phyloP scores from a whole-genome alignment of 2,888 invertebrate species.

The Chelonus formosanus region DNA sequence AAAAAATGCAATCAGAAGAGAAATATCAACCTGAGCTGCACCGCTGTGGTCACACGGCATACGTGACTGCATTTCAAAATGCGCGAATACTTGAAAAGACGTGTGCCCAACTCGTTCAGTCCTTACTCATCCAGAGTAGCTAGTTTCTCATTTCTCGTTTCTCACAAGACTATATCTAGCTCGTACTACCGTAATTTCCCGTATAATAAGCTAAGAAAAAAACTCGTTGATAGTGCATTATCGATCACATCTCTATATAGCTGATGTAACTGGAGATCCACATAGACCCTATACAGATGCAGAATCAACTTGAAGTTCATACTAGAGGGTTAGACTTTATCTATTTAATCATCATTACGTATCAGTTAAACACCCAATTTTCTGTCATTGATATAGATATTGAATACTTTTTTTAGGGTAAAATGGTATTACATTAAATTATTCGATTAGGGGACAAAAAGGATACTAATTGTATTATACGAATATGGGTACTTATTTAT shows the following conservation, averaged over 20 bases:
- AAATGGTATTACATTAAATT: neutral
- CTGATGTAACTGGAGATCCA: no score
- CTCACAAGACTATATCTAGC: neutral
- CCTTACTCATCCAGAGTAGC: conserved; percentile 9
- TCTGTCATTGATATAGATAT: neutral
- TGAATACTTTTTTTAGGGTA: neutral
- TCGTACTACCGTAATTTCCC: neutral
- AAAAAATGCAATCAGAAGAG: conserved; percentile 6
- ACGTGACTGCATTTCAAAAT: conserved; percentile 26
- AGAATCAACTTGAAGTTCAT: no score
- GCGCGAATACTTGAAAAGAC: conserved; percentile 1
- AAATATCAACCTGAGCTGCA: neutral
- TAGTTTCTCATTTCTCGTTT: conserved; percentile 18
- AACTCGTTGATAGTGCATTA: neutral
- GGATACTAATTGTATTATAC: no score
- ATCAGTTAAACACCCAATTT: no score
- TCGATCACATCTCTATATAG: neutral
- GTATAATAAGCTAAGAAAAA: neutral
- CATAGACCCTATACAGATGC: no score
- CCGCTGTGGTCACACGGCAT: conserved; percentile 14
- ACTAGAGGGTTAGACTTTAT: no score
- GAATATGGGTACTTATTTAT: no score
- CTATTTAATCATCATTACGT: no score
- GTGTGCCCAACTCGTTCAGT: conserved; percentile 6
- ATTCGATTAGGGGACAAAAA: neutral